Base-by-base conservation (phyloP, 2,113 vertebrate genomes). In the Oreochromis niloticus region DNA sequence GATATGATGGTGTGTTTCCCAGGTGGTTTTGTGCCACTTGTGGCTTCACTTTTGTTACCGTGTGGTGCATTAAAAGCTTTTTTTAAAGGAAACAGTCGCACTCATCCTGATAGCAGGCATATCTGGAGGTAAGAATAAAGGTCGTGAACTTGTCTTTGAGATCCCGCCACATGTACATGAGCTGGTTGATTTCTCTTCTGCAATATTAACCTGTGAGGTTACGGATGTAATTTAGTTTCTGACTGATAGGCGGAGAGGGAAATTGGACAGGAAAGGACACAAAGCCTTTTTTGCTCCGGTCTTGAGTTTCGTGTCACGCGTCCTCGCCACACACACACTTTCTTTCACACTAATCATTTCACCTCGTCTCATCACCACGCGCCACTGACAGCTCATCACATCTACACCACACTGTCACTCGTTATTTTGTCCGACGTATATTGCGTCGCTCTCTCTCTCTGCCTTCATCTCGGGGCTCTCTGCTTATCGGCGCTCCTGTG, bases 401-500 rank as follows among this genome's bases (percentile, higher is more conserved):
- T 88, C 73, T 52, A 68, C 82, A 50, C 78, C 87, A 83, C 66
- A 16, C 66, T 84, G 84, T 91, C 88, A 83, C 85, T 91, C 56
- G 61, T 92, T 93, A 90, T 84, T 88, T 91, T 57, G 90, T 83
- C 81, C 82, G 54, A 90, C 66, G 59, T 85, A 71, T 89, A 86
- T 83, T 85, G 66, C 48, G 12, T 55, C 30, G 6, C 81, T 46
- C 80, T 78, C 19, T 43, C 66, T 41, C 63, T 13, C 73, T 79
- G 30, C 24, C 63, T 52, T 78, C 46, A 78, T 82, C 27, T 27
- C 34, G 4, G 6, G 41, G 34, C 13, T 36, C 17, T 48, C 80
- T 34, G 56, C 43, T 59, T 56, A 17, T 91, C 78, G 41, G 82
- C 7, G 14, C 56, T 36, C 6, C 82, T 84, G 4, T 32, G 79